Base-by-base conservation (phyloP, 2,113 vertebrate genomes). In the Stegastes partitus region DNA sequence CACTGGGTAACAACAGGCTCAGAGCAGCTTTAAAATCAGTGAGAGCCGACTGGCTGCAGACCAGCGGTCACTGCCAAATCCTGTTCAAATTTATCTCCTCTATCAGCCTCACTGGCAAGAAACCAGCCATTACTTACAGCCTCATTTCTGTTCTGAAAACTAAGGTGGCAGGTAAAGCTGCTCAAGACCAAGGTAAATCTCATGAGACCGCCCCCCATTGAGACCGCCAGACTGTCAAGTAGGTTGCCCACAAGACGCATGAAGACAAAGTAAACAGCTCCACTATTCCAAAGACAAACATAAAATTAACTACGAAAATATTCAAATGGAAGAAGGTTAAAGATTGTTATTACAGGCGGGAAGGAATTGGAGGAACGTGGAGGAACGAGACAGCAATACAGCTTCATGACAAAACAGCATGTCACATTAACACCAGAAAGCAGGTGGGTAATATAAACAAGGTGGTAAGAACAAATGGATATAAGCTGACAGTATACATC, bases 81-180 rank as follows among this genome's bases (percentile, higher is more conserved):
- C 73, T 58, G 79, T 63, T 88, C 53, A 81, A 47, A 88, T 81
- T 19, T 71, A 86, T 83, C 78, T 82, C 57, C 62, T 74, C 61
- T 25, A 82, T 80, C 69, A 75, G 79, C 56, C 31, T 28, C 67
- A 6, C 75, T 84, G 81, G 83, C 81, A 78, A 64, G 23, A 67
- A 70, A 79, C 74, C 81, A 79, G 68, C 61, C 63, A 3, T 47
- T 66, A 65, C 78, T 82, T 71, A 81, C 51, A 39, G 55, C 18
- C 49, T 83, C 49, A 22, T 68, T 64, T 84, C 75, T 75, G 68
- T 21, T 79, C 45, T 64, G 51, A 72, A 64, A 80, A 68, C 71
- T 1, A 39, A 74, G 61, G 45, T 25, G 65, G 74, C 58, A 71
- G 62, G 65, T 81, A 54, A 71, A 79, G 72, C 55, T 22, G 42